Percentiles rank a stretch among this genome's conserved stretches.
Evolutionary conservation across 2,797 vertebrate species (phyloP).

Genomic region (Carduelis carduelis): DNA sequence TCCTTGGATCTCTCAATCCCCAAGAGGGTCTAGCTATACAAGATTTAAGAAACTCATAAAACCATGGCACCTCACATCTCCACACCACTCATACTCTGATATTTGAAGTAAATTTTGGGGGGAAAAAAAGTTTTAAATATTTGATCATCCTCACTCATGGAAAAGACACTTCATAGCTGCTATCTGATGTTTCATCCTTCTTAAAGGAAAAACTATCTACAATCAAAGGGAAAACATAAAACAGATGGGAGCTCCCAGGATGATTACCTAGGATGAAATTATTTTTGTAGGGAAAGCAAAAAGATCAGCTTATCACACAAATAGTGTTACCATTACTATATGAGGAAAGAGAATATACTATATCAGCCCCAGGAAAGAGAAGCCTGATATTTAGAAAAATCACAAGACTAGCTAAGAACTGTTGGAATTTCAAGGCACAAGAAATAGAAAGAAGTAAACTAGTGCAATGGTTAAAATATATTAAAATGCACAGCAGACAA

Average conservation of each 20-base stretch:
- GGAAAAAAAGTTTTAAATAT: neutral
- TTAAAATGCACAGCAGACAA: neutral
- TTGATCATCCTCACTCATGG: neutral
- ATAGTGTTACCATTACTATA: neutral
- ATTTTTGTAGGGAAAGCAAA: neutral
- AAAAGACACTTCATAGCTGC: neutral
- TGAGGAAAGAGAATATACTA: neutral
- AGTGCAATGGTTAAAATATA: neutral
- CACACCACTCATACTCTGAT: neutral
- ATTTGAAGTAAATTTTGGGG: neutral
- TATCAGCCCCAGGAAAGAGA: neutral
- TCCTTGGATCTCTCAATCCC: neutral
- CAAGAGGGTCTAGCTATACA: neutral
- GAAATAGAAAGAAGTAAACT: neutral
- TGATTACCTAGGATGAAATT: neutral
- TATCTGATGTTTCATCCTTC: neutral
- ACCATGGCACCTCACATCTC: neutral
- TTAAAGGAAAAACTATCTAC: neutral
- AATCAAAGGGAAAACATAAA: neutral
- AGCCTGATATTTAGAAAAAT: neutral
- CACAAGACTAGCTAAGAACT: neutral
- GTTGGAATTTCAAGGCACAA: neutral
- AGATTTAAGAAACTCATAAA: neutral
- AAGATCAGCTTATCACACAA: neutral
- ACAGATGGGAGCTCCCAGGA: neutral